A percentile compares a stretch with the other conserved stretches of the same genome.
phyloP scores from a whole-genome alignment of 2,797 vertebrate genomes.

The Acrossocheilus wenchowensis region DNA sequence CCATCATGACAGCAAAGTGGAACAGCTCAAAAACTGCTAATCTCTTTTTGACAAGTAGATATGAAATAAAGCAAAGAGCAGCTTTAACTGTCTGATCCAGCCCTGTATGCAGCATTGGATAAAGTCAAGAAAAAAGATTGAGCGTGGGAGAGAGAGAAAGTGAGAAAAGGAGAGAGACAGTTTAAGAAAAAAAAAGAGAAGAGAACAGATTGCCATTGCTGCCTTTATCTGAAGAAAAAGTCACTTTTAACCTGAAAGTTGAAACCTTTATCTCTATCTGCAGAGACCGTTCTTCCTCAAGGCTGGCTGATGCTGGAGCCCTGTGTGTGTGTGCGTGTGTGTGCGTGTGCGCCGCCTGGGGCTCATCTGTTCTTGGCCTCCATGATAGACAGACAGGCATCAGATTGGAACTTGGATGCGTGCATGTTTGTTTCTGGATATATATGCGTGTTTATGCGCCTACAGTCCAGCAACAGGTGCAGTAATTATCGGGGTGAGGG shows the following conservation, averaged over 20 bases:
- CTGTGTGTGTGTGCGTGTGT: conserved; percentile 31
- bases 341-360: conserved; percentile 49
- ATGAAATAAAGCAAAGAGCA: conserved; percentile 76
- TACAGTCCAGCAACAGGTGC: conserved; percentile 45
- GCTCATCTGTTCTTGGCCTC: conserved; percentile 69
- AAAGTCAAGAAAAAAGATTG: conserved; percentile 57
- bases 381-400: conserved; percentile 76
- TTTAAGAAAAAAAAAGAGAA: conserved; percentile 60
- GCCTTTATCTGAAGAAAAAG: conserved; percentile 80
- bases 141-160: conserved; percentile 61
- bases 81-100: conserved; percentile 77
- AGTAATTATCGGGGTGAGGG: conserved; percentile 66
- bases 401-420: conserved; percentile 71
- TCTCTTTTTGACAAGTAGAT: conserved; percentile 82
- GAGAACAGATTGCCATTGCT: conserved; percentile 65
- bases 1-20: conserved; percentile 73
- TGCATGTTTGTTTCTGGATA: conserved; percentile 32
- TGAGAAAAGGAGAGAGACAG: conserved; percentile 51
- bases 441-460: conserved; percentile 27
- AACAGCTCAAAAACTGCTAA: conserved; percentile 77
- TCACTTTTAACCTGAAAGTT: conserved; percentile 81
- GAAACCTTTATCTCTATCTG: conserved; percentile 82
- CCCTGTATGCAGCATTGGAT: conserved; percentile 63
- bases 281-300: conserved; percentile 77
- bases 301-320: conserved; percentile 51